These are phyloP conservation scores for Neodiprion fabricii DNA, from an alignment of 1,140 invertebrate species.

Conservation along the genomic window DNA sequence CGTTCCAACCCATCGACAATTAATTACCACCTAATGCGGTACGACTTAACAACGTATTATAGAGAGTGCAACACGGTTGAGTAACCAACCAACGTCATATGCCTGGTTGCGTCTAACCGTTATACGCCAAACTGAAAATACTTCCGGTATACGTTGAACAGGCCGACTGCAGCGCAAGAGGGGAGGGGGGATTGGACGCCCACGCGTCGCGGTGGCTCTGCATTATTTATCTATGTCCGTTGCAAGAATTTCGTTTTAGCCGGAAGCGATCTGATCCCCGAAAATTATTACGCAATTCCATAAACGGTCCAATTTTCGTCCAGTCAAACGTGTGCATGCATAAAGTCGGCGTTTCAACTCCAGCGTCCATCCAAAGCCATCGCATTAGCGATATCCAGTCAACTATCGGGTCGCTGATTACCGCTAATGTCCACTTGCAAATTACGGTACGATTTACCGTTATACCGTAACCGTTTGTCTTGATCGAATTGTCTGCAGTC, in stretches of 20 bases:
- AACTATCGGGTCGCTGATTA: no score
- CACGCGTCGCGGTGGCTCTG: not conserved
- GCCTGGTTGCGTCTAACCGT: conserved; percentile 1
- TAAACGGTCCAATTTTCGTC: no score
- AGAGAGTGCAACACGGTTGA: not conserved
- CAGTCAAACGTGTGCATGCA: no score
- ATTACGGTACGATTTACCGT: no score
- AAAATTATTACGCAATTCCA: no score
- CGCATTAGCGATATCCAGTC: no score
- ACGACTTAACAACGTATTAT: not conserved
- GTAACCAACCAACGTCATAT: not conserved
- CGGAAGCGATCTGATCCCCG: not conserved
- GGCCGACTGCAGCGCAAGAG: not conserved
- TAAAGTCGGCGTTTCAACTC: no score
- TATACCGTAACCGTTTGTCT: no score
- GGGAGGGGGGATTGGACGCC: not conserved
- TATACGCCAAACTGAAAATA: not conserved
- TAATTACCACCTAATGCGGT: not conserved
- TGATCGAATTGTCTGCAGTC: no score
- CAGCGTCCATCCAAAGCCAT: no score
- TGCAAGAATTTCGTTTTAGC: not conserved
- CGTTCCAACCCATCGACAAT: not conserved
- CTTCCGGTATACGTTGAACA: not conserved
- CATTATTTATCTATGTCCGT: conserved; percentile 1
- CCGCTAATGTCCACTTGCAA: no score